These are phyloP conservation scores for Phortica okadai DNA, from an alignment of 2,888 invertebrate species.

Conservation along the genomic window DNA sequence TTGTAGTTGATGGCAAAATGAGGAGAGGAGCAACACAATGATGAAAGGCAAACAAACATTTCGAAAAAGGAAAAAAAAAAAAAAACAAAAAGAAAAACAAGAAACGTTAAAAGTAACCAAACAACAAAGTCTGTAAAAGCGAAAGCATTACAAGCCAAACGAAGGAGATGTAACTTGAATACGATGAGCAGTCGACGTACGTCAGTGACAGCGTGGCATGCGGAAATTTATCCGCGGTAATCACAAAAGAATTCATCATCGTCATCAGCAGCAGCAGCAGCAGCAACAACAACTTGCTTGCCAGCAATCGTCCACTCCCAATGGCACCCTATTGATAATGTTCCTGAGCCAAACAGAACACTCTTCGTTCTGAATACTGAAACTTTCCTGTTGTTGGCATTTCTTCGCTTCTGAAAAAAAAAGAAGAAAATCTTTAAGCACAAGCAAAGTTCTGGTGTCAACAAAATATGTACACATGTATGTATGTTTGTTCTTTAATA, in stretches of 20 bases:
- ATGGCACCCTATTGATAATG: not conserved
- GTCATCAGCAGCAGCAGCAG: not conserved
- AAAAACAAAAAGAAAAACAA: too few relatives aligned
- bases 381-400: not conserved
- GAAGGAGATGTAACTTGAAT: too few relatives aligned
- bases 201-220: not conserved
- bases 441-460: not conserved
- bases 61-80: too few relatives aligned
- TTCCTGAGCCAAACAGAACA: not conserved
- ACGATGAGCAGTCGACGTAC: not conserved
- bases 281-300: constrained; percentile 2
- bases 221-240: constrained; percentile 19
- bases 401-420: constrained; percentile 28
- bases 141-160: too few relatives aligned
- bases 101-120: too few relatives aligned
- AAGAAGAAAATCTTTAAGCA: not conserved
- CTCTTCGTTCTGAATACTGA: not conserved
- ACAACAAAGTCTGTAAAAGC: too few relatives aligned
- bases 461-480: not conserved
- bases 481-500: constrained; percentile 58
- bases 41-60: too few relatives aligned
- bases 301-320: not conserved
- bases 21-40: too few relatives aligned
- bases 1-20: too few relatives aligned
- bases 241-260: constrained; percentile 22